A percentile compares a stretch with the other conserved stretches of the same genome.
These are phyloP conservation scores for Notolabrus celidotus DNA, from an alignment of 2,797 vertebrate species.

Conservation along the genomic window DNA sequence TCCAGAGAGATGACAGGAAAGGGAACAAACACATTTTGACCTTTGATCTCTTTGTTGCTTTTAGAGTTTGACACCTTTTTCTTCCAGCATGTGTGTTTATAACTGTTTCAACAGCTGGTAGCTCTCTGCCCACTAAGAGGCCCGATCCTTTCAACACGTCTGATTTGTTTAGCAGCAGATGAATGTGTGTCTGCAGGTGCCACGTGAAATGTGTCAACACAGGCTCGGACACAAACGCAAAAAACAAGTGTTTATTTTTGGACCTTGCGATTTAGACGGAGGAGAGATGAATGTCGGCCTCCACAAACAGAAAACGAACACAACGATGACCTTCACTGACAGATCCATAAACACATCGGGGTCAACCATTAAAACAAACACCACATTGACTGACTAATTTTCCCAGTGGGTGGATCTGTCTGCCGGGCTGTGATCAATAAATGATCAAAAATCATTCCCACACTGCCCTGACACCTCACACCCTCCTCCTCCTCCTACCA, in stretches of 20 bases:
- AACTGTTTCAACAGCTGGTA: conserved; percentile 63
- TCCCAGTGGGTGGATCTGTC: conserved; percentile 19
- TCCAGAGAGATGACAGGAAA: neutral
- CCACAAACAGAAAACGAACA: conserved; percentile 27
- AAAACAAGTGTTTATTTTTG: conserved; percentile 51
- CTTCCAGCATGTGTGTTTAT: conserved; percentile 32
- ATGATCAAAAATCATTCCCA: conserved; percentile 1
- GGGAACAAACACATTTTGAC: conserved; percentile 36
- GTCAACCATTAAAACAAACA: conserved; percentile 45
- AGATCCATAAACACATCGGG: conserved; percentile 63
- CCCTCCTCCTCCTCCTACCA: no score
- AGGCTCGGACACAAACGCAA: conserved; percentile 8
- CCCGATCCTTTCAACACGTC: conserved; percentile 62
- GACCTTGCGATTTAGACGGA: conserved; percentile 43
- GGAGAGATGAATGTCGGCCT: conserved; percentile 17
- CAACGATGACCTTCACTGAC: conserved; percentile 43
- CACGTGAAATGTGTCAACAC: conserved; percentile 53
- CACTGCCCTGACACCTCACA: no score
- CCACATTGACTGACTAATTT: conserved; percentile 5
- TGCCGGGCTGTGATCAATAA: conserved; percentile 12
- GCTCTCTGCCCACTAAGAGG: conserved; percentile 46
- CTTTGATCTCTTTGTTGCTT: conserved; percentile 45
- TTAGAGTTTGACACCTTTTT: conserved; percentile 39
- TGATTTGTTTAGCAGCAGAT: conserved; percentile 69
- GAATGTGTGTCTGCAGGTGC: conserved; percentile 59